Evolutionary conservation across 2,888 invertebrate genomes (phyloP).

Genomic region (Calameuta filiformis): DNA sequence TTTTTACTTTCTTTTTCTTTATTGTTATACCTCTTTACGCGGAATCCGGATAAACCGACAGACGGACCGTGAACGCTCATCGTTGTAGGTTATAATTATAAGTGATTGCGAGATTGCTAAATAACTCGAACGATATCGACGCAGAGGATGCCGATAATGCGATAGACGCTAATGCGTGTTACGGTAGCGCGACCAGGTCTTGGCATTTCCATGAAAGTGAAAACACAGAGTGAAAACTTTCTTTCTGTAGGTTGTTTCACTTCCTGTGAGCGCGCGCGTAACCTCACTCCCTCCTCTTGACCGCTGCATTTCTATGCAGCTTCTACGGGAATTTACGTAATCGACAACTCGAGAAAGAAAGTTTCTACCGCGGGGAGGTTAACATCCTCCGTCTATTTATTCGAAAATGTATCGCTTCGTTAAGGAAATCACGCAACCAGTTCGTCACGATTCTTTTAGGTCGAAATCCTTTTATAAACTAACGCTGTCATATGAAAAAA

Average conservation of each 20-base stretch:
- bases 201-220: conserved; percentile 65
- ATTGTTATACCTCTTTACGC: too few species aligned
- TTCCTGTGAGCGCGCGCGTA: conserved; percentile 65
- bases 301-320: conserved; percentile 60
- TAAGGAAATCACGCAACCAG: conserved; percentile 32
- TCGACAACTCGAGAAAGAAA: conserved; percentile 60
- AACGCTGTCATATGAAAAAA: neutral
- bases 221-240: conserved; percentile 64
- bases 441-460: conserved; percentile 7
- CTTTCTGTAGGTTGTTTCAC: conserved; percentile 64
- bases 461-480: too few species aligned
- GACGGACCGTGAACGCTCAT: too few species aligned
- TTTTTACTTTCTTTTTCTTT: too few species aligned
- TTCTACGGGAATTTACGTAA: conserved; percentile 60
- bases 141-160: conserved; percentile 43
- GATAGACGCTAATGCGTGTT: conserved; percentile 46
- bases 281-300: conserved; percentile 50
- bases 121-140: conserved; percentile 19
- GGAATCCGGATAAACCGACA: too few species aligned
- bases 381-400: conserved; percentile 54
- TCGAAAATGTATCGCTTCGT: neutral
- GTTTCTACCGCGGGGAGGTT: conserved; percentile 61
- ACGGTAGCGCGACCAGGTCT: conserved; percentile 35
- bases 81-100: neutral
- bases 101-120: neutral